Conservation (phyloP, 2,797 vertebrate genomes). For the Cephalopachus bancanus region DNA sequence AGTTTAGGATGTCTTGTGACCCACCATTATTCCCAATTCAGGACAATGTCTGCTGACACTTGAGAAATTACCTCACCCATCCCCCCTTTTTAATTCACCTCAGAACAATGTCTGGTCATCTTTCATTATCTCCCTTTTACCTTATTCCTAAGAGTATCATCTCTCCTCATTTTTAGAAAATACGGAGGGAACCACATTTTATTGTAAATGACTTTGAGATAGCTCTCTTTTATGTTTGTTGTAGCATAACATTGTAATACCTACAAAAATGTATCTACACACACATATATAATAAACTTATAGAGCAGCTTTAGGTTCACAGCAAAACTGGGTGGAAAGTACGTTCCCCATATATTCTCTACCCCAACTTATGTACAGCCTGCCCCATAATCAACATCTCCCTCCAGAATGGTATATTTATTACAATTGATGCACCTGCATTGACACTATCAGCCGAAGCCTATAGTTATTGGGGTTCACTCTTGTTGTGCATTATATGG, state of each 20-base stretch:
- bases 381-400: neutral
- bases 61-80: neutral
- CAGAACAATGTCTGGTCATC: neutral
- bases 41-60: neutral
- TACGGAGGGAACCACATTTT: neutral
- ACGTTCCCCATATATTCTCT: neutral
- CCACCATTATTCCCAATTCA: neutral
- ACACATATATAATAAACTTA: neutral
- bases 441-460: neutral
- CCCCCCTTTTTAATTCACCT: neutral
- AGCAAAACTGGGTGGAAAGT: neutral
- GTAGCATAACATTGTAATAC: neutral
- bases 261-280: neutral
- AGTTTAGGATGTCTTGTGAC: neutral
- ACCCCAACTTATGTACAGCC: neutral
- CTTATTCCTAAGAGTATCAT: neutral
- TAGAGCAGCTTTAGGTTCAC: neutral
- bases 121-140: neutral
- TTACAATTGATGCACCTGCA: neutral
- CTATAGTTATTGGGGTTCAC: neutral
- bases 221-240: neutral
- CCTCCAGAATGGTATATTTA: neutral
- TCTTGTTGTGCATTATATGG: neutral
- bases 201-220: neutral
- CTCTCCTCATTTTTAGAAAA: neutral